A percentile compares a stretch with the other conserved stretches of the same genome.
These are phyloP conservation scores for Netta rufina DNA, from an alignment of 2,797 vertebrate genomes.

Conservation along the genomic window DNA sequence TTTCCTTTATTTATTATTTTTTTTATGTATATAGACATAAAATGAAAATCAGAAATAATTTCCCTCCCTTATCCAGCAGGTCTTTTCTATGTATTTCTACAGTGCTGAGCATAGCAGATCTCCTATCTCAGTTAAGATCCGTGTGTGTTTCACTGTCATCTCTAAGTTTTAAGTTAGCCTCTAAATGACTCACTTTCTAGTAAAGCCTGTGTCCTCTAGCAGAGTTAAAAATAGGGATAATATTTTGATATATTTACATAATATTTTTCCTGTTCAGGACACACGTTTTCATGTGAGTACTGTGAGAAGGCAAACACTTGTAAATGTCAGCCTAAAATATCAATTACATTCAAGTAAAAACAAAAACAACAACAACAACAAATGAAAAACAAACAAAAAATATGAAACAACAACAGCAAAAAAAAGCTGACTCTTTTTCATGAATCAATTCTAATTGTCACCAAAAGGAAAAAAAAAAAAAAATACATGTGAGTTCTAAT, in stretches of 20 bases:
- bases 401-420: too few relatives aligned
- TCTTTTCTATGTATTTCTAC: background rate
- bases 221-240: background rate
- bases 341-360: background rate
- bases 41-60: background rate
- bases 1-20: background rate
- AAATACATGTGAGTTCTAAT: fast-evolving
- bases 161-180: background rate
- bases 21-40: background rate
- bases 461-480: background rate
- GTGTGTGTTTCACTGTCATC: background rate
- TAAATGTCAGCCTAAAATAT: background rate
- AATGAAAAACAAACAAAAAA: too few relatives aligned
- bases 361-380: background rate
- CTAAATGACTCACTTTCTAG: background rate
- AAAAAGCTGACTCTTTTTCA: background rate
- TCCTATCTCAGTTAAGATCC: background rate
- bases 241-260: background rate
- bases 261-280: background rate
- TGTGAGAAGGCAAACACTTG: background rate
- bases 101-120: background rate
- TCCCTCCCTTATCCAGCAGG: fast-evolving
- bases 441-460: background rate
- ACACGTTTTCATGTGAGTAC: background rate
- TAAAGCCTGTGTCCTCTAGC: background rate